Percentiles rank a stretch among this genome's conserved stretches.
Evolutionary conservation across 1,140 invertebrate species (phyloP).

Genomic region (Periplaneta americana): DNA sequence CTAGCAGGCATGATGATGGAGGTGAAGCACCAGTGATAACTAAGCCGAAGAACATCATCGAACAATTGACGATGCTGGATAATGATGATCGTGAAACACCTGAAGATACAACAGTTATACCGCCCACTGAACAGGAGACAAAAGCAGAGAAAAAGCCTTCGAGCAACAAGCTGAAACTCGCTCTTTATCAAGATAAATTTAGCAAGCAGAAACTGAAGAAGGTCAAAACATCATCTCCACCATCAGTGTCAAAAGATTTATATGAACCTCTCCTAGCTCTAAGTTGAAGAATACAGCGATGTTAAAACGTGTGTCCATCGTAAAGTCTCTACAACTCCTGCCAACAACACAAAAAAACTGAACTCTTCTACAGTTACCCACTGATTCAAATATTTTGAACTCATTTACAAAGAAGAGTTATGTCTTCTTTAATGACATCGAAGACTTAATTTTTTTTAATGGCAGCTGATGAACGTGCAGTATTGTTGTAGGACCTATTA

Average conservation of each 20-base stretch:
- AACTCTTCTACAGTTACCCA: background rate
- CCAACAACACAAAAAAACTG: background rate
- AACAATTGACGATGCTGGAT: slow-evolving; percentile 66
- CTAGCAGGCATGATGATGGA: slow-evolving; percentile 1
- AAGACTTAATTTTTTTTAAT: background rate
- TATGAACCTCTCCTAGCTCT: slow-evolving; percentile 60
- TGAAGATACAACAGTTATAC: background rate
- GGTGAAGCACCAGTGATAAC: slow-evolving; percentile 22
- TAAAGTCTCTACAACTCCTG: background rate
- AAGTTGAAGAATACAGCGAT: slow-evolving; percentile 45
- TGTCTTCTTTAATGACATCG: too few species aligned
- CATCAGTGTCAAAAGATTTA: slow-evolving; percentile 32
- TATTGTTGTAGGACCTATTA: background rate
- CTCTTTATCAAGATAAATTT: slow-evolving; percentile 50
- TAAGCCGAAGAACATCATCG: slow-evolving; percentile 74
- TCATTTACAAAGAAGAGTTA: background rate
- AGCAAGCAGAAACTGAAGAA: slow-evolving; percentile 45
- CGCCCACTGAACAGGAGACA: background rate
- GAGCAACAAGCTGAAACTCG: slow-evolving; percentile 59
- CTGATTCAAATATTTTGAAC: background rate
- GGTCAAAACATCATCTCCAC: slow-evolving; percentile 24
- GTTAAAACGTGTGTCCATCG: background rate
- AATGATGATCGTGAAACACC: slow-evolving; percentile 29
- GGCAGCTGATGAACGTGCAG: background rate
- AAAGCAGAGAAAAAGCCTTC: slow-evolving; percentile 4